Conservation (phyloP, 2,113 vertebrate species). For the Enhydra lutris region DNA sequence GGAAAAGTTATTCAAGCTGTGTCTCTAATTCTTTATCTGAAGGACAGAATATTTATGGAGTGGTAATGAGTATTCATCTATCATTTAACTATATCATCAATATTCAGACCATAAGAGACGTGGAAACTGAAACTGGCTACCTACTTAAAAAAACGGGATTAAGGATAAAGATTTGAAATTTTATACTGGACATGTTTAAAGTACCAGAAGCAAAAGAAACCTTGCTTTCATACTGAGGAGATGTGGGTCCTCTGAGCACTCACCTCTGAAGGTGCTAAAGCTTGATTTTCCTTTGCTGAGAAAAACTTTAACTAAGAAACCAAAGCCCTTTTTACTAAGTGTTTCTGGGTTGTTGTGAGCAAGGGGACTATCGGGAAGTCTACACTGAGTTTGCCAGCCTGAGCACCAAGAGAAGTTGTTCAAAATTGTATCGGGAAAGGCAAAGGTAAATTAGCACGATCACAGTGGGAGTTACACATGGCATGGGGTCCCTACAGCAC, state of each 20-base stretch:
- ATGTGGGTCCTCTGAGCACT: background rate
- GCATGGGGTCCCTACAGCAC: background rate
- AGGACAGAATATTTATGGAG: background rate
- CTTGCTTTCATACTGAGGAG: background rate
- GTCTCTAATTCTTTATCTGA: background rate
- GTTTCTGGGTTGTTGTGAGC: background rate
- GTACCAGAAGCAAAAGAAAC: background rate
- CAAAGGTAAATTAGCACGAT: background rate
- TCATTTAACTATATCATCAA: background rate
- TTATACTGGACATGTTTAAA: background rate
- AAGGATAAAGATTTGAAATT: background rate
- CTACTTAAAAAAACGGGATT: background rate
- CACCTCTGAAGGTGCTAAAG: background rate
- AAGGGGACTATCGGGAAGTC: background rate
- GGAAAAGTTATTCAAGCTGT: background rate
- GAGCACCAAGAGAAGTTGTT: background rate
- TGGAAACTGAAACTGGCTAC: slow-evolving; percentile 2
- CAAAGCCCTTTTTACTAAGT: slow-evolving; percentile 11
- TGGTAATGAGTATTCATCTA: background rate
- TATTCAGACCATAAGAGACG: background rate
- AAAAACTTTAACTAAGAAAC: slow-evolving; percentile 27
- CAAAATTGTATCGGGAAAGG: background rate
- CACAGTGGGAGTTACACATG: background rate
- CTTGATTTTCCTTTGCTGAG: slow-evolving; percentile 12
- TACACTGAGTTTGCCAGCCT: background rate